Conservation (phyloP, 1,140 invertebrate species). For the Cydia amplana region DNA sequence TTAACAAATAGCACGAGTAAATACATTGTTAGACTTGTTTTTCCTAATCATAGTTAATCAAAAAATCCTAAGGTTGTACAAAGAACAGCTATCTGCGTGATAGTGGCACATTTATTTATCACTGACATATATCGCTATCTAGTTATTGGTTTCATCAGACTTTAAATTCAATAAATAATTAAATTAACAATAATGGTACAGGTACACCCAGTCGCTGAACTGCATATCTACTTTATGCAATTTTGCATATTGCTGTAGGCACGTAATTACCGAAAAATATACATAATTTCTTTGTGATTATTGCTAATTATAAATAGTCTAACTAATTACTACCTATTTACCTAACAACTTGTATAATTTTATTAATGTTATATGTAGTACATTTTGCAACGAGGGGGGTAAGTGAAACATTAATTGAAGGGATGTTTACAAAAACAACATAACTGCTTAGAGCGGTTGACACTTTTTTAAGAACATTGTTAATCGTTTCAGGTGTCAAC, state of each 20-base stretch:
- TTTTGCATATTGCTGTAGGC: not conserved
- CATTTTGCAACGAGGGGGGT: too few species aligned
- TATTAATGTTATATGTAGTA: not conserved
- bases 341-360: not conserved
- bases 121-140: constrained; percentile 13
- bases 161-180: not conserved
- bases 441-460: too few species aligned
- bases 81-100: not conserved
- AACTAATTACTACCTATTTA: not conserved
- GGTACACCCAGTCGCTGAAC: too few species aligned
- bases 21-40: too few species aligned
- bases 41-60: too few species aligned
- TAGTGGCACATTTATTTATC: not conserved
- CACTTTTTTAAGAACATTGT: too few species aligned
- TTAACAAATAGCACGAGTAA: too few species aligned
- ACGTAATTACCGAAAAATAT: not conserved
- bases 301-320: not conserved
- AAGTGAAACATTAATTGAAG: too few species aligned
- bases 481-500: too few species aligned
- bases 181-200: not conserved
- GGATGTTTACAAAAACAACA: too few species aligned
- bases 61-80: too few species aligned
- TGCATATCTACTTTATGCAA: too few species aligned
- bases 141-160: constrained; percentile 6
- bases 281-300: not conserved